A percentile compares a stretch with the other conserved stretches of the same genome.
These are phyloP conservation scores for Aurelia coerulea DNA, from an alignment of 30 jellyfish, hydroid and myxozoan species.

Conservation along the genomic window DNA sequence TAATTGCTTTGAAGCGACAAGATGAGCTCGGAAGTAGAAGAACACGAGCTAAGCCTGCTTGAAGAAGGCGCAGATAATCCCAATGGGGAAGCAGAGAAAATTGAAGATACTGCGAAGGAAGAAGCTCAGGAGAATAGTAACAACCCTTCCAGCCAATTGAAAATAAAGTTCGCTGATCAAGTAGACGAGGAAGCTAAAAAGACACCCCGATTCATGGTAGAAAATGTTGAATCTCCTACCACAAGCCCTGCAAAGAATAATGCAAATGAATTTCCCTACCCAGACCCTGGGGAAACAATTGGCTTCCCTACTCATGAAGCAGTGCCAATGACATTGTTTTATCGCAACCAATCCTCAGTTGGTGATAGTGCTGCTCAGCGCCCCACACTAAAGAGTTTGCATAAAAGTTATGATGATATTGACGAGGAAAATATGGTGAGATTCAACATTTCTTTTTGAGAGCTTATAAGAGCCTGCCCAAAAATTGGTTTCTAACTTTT, in stretches of 20 bases:
- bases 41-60: too few species aligned
- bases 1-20: too few species aligned
- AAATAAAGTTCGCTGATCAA: not conserved
- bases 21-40: too few species aligned
- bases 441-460: too few species aligned
- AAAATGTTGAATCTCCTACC: constrained; percentile 76
- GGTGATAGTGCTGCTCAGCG: constrained; percentile 76
- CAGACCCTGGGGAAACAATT: constrained; percentile 58
- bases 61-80: too few species aligned
- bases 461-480: too few species aligned
- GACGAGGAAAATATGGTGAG: constrained; percentile 51
- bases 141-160: not conserved
- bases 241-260: constrained; percentile 7
- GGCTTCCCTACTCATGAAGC: constrained; percentile 95
- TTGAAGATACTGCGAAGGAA: too few species aligned
- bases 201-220: constrained; percentile 74
- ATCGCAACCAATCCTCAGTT: constrained; percentile 74
- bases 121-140: not conserved
- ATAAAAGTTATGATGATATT: constrained; percentile 77
- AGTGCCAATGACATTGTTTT: constrained; percentile 90
- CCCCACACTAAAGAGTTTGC: constrained; percentile 87
- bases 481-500: too few species aligned
- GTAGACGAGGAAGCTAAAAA: not conserved
- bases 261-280: constrained; percentile 38
- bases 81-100: too few species aligned